A percentile compares a stretch with the other conserved stretches of the same genome.
phyloP scores from a whole-genome alignment of 2,888 invertebrate species.

The Tetragnatha montana region DNA sequence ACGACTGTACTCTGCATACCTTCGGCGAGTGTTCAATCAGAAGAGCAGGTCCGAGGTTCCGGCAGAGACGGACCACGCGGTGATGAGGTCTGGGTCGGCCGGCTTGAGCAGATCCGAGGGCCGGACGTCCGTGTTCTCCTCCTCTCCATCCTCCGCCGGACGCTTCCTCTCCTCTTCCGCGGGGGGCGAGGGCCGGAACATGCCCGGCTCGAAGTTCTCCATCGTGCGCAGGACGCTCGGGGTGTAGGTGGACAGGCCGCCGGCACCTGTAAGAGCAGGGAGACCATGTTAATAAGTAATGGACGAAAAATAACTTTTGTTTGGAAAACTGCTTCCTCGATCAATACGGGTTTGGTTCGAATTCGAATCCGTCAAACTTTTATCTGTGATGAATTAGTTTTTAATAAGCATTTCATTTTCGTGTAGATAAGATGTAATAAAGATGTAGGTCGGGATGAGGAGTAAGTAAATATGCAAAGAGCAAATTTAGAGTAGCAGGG shows the following conservation, averaged over 20 bases:
- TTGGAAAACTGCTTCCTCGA: too few species aligned
- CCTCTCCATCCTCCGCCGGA: conserved; percentile 29
- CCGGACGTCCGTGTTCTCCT: conserved; percentile 51
- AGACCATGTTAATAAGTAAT: neutral
- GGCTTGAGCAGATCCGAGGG: conserved; percentile 63
- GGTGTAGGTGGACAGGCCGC: conserved; percentile 85
- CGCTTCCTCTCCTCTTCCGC: conserved; percentile 16
- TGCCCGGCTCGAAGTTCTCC: conserved; percentile 85
- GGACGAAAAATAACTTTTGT: too few species aligned
- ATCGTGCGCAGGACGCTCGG: conserved; percentile 84
- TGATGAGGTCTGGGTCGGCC: conserved; percentile 64
- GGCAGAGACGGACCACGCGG: conserved; percentile 69
- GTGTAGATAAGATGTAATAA: too few species aligned
- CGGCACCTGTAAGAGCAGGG: conserved; percentile 67
- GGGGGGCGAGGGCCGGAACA: conserved; percentile 79
- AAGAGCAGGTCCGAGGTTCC: conserved; percentile 67
- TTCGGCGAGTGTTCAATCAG: conserved; percentile 26
- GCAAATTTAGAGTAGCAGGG: too few species aligned
- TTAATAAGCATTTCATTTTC: too few species aligned
- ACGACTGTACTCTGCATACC: neutral
- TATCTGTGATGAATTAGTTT: too few species aligned
- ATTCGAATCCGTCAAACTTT: too few species aligned
- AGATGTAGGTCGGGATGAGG: too few species aligned
- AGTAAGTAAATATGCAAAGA: too few species aligned
- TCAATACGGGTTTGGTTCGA: too few species aligned